These are phyloP conservation scores for Gryllus bimaculatus DNA, from an alignment of 1,140 invertebrate species.

Conservation along the genomic window DNA sequence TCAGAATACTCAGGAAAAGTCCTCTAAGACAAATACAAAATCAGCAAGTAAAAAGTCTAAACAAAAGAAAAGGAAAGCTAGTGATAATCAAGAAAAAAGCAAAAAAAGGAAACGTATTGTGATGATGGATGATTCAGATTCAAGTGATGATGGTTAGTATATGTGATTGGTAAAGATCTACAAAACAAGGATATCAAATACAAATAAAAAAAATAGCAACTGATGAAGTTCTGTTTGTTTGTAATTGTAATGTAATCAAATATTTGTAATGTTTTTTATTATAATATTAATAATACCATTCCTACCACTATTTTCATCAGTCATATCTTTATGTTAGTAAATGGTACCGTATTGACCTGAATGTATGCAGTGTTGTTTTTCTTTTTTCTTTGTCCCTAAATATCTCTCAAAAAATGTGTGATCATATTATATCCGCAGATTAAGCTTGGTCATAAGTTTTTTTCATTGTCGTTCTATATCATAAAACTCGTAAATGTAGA, in stretches of 20 bases:
- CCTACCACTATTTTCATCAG: too few species aligned
- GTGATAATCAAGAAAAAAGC: background rate
- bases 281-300: too few species aligned
- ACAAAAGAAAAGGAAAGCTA: constrained; percentile 1
- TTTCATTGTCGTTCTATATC: too few species aligned
- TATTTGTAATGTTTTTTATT: background rate
- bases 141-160: background rate
- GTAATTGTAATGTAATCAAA: background rate
- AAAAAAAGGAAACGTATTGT: constrained; percentile 1
- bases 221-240: too few species aligned
- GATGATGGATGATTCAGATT: background rate
- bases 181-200: background rate
- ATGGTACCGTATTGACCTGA: too few species aligned
- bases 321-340: too few species aligned
- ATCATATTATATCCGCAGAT: too few species aligned
- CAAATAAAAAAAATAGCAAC: background rate
- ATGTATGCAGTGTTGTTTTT: too few species aligned
- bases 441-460: too few species aligned
- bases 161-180: background rate
- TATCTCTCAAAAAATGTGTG: too few species aligned
- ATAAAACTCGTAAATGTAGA: too few species aligned
- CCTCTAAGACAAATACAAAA: background rate
- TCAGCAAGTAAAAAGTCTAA: background rate
- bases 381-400: too few species aligned
- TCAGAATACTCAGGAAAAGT: background rate